Conservation (phyloP, 2,113 vertebrate genomes). For the Spea multiplicata region DNA sequence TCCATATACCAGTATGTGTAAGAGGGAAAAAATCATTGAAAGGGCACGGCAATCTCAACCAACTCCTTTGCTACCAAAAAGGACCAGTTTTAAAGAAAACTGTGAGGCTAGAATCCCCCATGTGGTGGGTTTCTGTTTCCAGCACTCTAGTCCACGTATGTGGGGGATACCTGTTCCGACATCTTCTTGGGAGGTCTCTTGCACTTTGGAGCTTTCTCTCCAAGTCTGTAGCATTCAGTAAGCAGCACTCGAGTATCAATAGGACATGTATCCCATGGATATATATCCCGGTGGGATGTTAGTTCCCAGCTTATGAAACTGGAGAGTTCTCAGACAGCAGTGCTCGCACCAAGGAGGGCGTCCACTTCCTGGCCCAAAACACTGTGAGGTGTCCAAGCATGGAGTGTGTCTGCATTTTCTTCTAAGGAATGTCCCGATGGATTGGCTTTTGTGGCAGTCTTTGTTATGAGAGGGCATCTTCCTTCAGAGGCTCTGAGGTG, state of each 20-base stretch:
- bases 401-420: not conserved
- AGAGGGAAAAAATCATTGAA: too few species aligned
- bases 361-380: not conserved
- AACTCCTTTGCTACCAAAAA: too few species aligned
- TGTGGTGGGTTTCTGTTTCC: conserved; percentile 1
- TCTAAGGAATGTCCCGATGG: not conserved
- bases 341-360: not conserved
- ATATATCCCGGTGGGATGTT: not conserved
- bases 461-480: conserved; percentile 36
- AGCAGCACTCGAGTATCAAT: not conserved
- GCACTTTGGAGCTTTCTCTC: not conserved
- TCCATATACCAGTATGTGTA: too few species aligned
- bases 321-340: not conserved
- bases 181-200: not conserved
- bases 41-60: too few species aligned
- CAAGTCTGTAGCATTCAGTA: not conserved
- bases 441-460: not conserved
- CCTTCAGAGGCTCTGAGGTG: conserved; percentile 50
- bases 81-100: not conserved
- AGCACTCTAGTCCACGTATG: not conserved
- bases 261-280: too few species aligned
- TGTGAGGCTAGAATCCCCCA: not conserved
- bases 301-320: too few species aligned
- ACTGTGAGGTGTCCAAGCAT: not conserved
- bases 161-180: not conserved